phyloP scores from a whole-genome alignment of 2,797 vertebrate species.

The Lophura swinhoii region DNA sequence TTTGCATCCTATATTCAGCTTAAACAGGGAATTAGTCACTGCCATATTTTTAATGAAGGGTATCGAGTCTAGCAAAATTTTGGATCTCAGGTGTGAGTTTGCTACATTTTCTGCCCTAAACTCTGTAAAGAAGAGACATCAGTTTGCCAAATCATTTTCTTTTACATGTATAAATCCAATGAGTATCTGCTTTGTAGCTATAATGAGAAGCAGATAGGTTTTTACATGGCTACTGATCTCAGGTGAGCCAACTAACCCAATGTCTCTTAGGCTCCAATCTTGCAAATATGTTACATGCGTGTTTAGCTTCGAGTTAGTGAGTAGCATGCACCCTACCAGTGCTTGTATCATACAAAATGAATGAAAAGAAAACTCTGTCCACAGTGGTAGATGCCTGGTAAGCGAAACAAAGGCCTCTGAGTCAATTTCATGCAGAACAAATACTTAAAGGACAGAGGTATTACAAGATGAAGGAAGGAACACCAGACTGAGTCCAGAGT shows the following conservation, averaged over 20 bases:
- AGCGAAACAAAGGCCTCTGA: background rate
- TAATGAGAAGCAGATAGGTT: background rate
- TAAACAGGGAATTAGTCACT: slow-evolving; percentile 40
- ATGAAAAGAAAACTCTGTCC: background rate
- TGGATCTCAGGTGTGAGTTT: background rate
- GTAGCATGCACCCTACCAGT: background rate
- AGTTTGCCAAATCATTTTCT: background rate
- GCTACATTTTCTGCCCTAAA: background rate
- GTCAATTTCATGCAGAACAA: slow-evolving; percentile 7
- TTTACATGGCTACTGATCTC: background rate
- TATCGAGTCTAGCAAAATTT: slow-evolving; percentile 11
- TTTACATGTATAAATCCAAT: background rate
- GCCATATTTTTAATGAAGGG: background rate
- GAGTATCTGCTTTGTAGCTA: background rate
- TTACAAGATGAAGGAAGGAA: background rate
- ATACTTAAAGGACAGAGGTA: background rate
- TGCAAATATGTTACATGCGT: background rate
- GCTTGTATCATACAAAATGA: background rate
- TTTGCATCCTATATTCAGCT: slow-evolving; percentile 46
- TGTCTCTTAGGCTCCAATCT: background rate
- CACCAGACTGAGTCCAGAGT: background rate
- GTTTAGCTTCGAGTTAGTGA: background rate
- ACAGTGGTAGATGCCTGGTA: background rate
- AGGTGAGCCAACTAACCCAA: background rate
- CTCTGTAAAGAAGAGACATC: background rate